phyloP scores from a whole-genome alignment of 2,797 vertebrate genomes.

The Tapera naevia region DNA sequence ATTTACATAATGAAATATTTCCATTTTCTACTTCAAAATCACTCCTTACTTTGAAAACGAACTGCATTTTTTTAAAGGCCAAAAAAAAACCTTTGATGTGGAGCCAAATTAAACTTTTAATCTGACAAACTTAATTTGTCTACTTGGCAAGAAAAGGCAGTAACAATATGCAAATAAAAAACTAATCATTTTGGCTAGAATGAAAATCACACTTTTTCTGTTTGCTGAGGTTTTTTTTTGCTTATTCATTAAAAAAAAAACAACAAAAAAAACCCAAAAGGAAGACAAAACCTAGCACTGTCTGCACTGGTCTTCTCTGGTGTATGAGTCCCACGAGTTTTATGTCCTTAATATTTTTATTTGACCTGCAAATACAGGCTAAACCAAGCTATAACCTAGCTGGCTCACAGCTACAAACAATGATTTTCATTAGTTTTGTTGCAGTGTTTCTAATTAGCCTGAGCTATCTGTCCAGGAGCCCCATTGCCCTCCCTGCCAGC shows the following conservation, averaged over 20 bases:
- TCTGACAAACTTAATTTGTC: neutral
- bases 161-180: conserved; percentile 7
- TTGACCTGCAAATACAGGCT: neutral
- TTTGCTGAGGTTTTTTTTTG: neutral
- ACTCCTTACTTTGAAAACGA: conserved; percentile 14
- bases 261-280: neutral
- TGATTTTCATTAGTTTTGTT: neutral
- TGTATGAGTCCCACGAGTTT: neutral
- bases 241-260: neutral
- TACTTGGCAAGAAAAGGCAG: neutral
- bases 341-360: neutral
- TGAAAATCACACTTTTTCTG: neutral
- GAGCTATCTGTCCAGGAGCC: neutral
- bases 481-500: neutral
- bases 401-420: neutral
- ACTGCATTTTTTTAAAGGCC: neutral
- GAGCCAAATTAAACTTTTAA: neutral
- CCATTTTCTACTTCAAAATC: neutral
- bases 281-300: neutral
- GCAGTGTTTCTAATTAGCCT: neutral
- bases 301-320: neutral
- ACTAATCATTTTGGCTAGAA: neutral
- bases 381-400: neutral
- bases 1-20: neutral
- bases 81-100: neutral